Evolutionary conservation across 2,888 invertebrate genomes (phyloP), one percentile per base, ranked within the genome.

Genomic region (Ellobium chinense): DNA sequence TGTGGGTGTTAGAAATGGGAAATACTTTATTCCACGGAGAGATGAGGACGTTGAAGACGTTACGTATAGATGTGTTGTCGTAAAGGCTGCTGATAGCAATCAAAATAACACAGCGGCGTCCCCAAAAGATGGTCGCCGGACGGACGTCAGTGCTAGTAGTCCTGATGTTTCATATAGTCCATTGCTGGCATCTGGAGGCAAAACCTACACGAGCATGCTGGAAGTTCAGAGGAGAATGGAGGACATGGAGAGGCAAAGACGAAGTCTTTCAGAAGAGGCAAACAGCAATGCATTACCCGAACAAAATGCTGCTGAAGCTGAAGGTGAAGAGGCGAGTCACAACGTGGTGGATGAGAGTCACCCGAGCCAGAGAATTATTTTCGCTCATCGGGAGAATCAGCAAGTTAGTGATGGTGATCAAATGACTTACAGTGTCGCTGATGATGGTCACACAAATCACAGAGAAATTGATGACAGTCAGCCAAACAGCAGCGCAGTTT

Each of bases 141-240:
- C 18, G 7, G 18, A 46, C 46, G 18, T 7, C 9, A 46, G 18
- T 18, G 46, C 9, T 46, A 46, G 18, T 18, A 18, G 9, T 18
- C 18, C 46, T 46, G 56, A 54, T 34, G 5, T 9, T 5, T 70
- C 70, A 4, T 69, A 70, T n/a, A 54, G 70, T 12, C 70, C 56
- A n/a, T 12, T 70, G 56, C 24, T 70, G n/a, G 12, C 24, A n/a
- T 9, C 56, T 1, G 70, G 56, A 0, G 70, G 70, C 21, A 56
- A 34, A 56, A 56, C 56, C 1, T 70, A 56, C 27, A n/a, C n/a
- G n/a, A 70, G 56, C n/a, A 70, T 70, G 70, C 56, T 70, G 18
- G 29, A 70, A n/a, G 70, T 70, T n/a, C 70, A 70, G 12, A 31
- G 34, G 56, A 39, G 54, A 24, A 56, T 70, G 21, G 70, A 70